Percentiles rank a stretch among this genome's conserved stretches.
Conservation (phyloP, 2,113 vertebrate species). For the Seriola quinqueradiata region DNA sequence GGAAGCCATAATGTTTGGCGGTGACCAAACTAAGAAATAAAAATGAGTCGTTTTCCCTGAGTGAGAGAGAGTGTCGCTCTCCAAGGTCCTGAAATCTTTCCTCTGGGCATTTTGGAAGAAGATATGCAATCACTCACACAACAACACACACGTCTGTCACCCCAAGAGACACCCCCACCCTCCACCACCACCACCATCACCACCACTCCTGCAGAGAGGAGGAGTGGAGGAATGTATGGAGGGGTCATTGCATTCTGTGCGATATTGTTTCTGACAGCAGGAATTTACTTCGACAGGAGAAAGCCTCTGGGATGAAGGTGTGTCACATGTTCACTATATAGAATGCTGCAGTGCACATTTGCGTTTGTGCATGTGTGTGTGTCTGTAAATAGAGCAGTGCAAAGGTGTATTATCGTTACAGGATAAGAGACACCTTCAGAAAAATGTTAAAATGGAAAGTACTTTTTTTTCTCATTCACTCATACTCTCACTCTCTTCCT, state of each 20-base stretch:
- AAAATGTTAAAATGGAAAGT: constrained; percentile 39
- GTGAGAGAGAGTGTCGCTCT: not conserved
- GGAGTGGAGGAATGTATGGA: not conserved
- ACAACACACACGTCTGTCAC: not conserved
- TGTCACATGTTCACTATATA: constrained; percentile 14
- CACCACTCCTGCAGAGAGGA: not conserved
- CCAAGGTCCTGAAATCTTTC: not conserved
- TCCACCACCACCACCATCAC: too few relatives aligned
- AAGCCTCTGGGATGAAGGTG: constrained; percentile 23
- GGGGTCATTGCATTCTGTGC: constrained; percentile 34
- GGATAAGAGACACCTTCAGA: not conserved
- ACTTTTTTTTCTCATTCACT: not conserved
- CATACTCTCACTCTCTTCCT: not conserved
- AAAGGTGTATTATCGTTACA: constrained; percentile 4
- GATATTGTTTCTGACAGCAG: constrained; percentile 52
- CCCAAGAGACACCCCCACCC: not conserved
- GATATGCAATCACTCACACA: not conserved
- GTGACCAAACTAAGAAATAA: not conserved
- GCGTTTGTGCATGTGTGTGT: constrained; percentile 7
- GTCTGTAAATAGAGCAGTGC: not conserved
- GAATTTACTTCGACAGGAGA: constrained; percentile 48
- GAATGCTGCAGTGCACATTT: not conserved
- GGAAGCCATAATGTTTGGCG: not conserved
- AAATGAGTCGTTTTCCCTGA: not conserved
- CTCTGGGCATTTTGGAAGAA: not conserved